A percentile compares a stretch with the other conserved stretches of the same genome.
These are phyloP conservation scores for Tyrannus savana DNA, from an alignment of 2,113 vertebrate genomes.

Conservation along the genomic window DNA sequence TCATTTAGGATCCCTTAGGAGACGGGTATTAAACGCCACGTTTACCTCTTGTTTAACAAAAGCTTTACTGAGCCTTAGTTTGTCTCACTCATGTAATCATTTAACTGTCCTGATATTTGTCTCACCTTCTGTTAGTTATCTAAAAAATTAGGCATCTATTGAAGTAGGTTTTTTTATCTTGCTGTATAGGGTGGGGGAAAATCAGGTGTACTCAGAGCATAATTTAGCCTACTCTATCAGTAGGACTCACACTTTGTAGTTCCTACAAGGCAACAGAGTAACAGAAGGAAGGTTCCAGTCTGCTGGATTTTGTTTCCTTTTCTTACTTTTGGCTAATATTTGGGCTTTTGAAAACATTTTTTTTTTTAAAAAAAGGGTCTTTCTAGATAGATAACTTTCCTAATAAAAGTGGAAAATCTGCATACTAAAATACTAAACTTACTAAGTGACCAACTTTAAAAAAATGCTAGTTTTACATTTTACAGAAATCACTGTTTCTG, in stretches of 20 bases:
- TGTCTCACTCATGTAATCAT: background rate
- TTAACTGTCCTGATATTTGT: background rate
- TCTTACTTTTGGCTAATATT: background rate
- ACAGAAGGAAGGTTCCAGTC: background rate
- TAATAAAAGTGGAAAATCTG: background rate
- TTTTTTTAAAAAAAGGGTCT: background rate
- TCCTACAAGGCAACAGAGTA: background rate
- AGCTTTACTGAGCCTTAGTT: background rate
- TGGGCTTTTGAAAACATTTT: background rate
- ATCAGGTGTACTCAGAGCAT: rapidly evolving
- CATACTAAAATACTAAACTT: background rate
- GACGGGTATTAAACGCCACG: background rate
- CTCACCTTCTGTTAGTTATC: background rate
- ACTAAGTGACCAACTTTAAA: background rate
- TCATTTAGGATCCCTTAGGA: background rate
- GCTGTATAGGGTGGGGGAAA: background rate
- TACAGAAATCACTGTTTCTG: background rate
- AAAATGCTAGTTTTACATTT: background rate
- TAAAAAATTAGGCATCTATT: background rate
- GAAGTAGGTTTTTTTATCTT: background rate
- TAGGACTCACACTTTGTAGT: background rate
- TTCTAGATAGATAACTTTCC: background rate
- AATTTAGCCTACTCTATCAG: background rate
- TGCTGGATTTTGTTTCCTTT: background rate
- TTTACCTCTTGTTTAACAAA: background rate